Conservation (phyloP, 2,797 vertebrate genomes). For the Varecia variegata region DNA sequence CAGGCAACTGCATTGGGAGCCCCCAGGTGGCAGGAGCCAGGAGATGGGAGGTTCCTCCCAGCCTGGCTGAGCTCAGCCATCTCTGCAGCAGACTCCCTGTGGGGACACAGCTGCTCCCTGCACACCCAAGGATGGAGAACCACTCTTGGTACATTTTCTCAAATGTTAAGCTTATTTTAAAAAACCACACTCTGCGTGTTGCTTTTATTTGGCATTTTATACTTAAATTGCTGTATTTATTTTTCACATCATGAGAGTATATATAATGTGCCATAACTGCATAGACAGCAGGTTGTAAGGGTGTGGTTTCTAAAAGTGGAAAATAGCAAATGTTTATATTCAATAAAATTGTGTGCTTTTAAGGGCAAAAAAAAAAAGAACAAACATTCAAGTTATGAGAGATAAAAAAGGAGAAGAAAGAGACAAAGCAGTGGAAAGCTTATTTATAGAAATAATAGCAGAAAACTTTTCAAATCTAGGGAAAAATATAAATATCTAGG, state of each 20-base stretch:
- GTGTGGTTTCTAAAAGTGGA: slow-evolving; percentile 85
- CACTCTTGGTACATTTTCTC: slow-evolving; percentile 84
- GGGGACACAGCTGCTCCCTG: background rate
- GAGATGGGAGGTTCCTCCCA: background rate
- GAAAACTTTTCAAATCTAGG: background rate
- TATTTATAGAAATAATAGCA: background rate
- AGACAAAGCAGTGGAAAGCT: background rate
- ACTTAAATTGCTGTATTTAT: slow-evolving; percentile 95
- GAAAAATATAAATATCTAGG: background rate
- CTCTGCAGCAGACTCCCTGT: background rate
- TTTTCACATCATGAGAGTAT: slow-evolving; percentile 88
- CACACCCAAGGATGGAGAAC: slow-evolving; percentile 69
- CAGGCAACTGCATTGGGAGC: background rate
- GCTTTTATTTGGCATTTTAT: slow-evolving; percentile 90
- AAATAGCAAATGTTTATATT: slow-evolving; percentile 89
- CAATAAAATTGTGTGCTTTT: slow-evolving; percentile 85
- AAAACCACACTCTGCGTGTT: slow-evolving; percentile 79
- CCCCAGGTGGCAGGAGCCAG: background rate
- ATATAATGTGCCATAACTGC: slow-evolving; percentile 84
- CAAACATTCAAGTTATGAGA: background rate
- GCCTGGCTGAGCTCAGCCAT: background rate
- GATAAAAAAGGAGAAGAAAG: background rate
- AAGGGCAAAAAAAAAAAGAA: slow-evolving; percentile 51
- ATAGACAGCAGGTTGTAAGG: slow-evolving; percentile 84
- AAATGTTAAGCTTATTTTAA: slow-evolving; percentile 82